Percentiles rank a stretch among this genome's conserved stretches.
Evolutionary conservation across 2,888 invertebrate species (phyloP).

Genomic region (Pristionchus entomophagus): DNA sequence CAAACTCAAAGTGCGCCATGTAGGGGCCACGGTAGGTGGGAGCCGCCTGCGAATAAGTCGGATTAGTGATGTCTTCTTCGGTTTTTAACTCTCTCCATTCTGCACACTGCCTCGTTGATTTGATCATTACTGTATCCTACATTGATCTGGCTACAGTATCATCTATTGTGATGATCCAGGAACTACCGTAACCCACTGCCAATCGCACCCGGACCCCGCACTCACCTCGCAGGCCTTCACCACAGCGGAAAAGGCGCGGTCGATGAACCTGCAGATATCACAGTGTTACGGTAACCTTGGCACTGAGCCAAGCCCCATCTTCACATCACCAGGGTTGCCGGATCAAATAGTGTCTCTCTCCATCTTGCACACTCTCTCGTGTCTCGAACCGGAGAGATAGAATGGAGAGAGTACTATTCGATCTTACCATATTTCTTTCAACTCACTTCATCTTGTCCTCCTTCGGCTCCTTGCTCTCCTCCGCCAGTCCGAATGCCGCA

Average conservation of each 20-base stretch:
- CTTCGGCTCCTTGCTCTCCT: background rate
- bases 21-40: slow-evolving; percentile 48
- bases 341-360: too few relatives aligned
- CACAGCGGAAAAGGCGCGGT: slow-evolving; percentile 25
- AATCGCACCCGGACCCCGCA: too few relatives aligned
- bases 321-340: too few relatives aligned
- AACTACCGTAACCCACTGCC: background rate
- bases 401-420: too few relatives aligned
- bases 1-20: slow-evolving; percentile 49
- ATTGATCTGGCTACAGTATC: background rate
- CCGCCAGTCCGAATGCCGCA: slow-evolving; percentile 43
- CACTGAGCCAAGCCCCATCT: too few relatives aligned
- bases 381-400: too few relatives aligned
- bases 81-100: background rate
- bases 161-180: background rate
- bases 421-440: too few relatives aligned
- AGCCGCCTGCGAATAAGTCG: background rate
- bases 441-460: slow-evolving; percentile 17
- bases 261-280: slow-evolving; percentile 26
- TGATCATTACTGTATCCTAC: background rate
- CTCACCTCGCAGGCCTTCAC: slow-evolving; percentile 38
- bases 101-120: too few relatives aligned
- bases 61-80: background rate
- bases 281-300: too few relatives aligned
- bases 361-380: too few relatives aligned